A percentile compares a stretch with the other conserved stretches of the same genome.
These are phyloP conservation scores for Clitarchus hookeri DNA, from an alignment of 2,888 invertebrate species.

Conservation along the genomic window DNA sequence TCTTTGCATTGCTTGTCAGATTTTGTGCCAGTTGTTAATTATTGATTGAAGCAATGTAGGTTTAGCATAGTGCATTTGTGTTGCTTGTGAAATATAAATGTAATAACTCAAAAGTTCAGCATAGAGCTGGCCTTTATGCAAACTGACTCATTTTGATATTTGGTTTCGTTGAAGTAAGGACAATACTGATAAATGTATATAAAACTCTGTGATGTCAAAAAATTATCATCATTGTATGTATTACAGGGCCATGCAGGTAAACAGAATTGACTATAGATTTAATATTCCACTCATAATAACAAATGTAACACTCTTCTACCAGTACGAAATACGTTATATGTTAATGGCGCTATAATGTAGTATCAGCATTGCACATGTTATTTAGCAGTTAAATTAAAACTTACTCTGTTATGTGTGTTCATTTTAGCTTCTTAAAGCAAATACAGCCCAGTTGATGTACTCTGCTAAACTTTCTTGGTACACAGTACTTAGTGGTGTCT, in stretches of 20 bases:
- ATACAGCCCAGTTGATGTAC: neutral
- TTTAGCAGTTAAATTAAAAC: neutral
- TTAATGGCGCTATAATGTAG: too few relatives aligned
- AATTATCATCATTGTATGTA: too few relatives aligned
- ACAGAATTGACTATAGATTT: too few relatives aligned
- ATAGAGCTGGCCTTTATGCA: slow-evolving; percentile 14
- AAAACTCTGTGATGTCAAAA: too few relatives aligned
- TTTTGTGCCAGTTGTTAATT: neutral
- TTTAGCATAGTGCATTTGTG: neutral
- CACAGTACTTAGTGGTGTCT: neutral
- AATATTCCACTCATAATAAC: too few relatives aligned
- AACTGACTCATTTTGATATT: neutral
- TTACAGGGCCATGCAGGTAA: too few relatives aligned
- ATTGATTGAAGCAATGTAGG: neutral
- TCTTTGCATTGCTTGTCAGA: neutral
- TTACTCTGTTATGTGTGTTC: neutral
- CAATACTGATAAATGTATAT: too few relatives aligned
- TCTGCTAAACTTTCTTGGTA: neutral
- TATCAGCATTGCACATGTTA: too few relatives aligned
- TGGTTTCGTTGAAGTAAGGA: neutral
- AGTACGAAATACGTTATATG: too few relatives aligned
- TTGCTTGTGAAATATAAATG: neutral
- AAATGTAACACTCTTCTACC: too few relatives aligned
- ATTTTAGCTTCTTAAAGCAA: neutral
- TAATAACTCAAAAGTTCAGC: neutral